Conservation (phyloP, 1,140 invertebrate genomes). For the Anadara kagoshimensis region DNA sequence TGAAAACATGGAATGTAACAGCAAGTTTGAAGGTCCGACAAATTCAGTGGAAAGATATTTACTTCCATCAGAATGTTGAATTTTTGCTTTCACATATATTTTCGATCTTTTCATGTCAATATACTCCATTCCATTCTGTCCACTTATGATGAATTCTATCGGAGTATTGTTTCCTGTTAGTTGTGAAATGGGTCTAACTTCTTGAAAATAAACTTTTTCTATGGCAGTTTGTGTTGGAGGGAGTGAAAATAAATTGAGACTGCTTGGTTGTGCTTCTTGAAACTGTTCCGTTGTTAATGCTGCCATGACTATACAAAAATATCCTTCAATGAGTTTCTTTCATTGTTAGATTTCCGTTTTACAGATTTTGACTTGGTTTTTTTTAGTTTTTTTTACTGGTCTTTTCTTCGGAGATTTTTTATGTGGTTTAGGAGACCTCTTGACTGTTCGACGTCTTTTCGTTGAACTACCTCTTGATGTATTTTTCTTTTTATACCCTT, state of each 20-base stretch:
- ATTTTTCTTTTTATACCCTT: conserved; percentile 30
- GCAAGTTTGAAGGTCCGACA: conserved; percentile 15
- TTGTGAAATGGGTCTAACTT: conserved; percentile 12
- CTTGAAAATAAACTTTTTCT: conserved; percentile 18
- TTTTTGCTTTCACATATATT: conserved; percentile 21
- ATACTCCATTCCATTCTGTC: conserved; percentile 13
- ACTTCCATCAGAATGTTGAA: conserved; percentile 10
- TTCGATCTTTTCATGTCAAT: conserved; percentile 6
- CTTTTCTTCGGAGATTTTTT: conserved; percentile 11
- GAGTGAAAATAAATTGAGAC: neutral
- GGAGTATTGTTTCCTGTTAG: conserved; percentile 3
- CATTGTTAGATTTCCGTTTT: neutral
- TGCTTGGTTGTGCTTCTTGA: neutral
- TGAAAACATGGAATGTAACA: conserved; percentile 24
- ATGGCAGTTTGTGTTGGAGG: conserved; percentile 8
- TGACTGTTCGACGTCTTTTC: conserved; percentile 1
- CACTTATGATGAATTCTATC: conserved; percentile 1
- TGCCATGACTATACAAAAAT: conserved; percentile 15
- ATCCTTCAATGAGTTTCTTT: neutral
- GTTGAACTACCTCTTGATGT: neutral
- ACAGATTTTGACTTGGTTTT: neutral
- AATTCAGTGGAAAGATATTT: neutral
- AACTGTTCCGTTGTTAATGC: neutral
- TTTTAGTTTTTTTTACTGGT: neutral
- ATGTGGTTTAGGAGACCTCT: conserved; percentile 12